Percentiles rank a stretch among this genome's conserved stretches.
phyloP scores from a whole-genome alignment of 1,140 invertebrate species.

The Trachymyrmex cornetzi region DNA sequence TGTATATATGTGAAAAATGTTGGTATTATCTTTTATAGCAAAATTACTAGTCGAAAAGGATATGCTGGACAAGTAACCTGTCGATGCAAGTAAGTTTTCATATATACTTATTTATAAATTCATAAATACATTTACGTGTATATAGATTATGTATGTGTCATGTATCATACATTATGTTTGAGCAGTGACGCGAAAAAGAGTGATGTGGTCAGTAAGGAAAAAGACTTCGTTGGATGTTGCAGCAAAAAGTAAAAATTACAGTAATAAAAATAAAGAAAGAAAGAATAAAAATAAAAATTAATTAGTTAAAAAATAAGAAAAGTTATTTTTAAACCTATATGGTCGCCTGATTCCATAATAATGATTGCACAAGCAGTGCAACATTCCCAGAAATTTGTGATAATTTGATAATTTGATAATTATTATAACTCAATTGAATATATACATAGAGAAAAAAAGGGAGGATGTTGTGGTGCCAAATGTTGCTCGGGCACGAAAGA shows the following conservation, averaged over 20 bases:
- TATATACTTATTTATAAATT: constrained; percentile 8
- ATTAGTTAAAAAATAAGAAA: neutral
- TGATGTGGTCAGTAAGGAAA: constrained; percentile 62
- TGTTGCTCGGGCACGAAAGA: constrained; percentile 75
- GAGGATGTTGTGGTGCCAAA: constrained; percentile 77
- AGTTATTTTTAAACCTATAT: constrained; percentile 68
- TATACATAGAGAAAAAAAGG: constrained; percentile 74
- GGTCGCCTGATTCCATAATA: constrained; percentile 55
- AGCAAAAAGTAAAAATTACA: constrained; percentile 72
- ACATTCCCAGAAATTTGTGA: neutral
- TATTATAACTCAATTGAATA: constrained; percentile 65
- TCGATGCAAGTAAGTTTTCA: constrained; percentile 75
- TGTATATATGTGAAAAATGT: constrained; percentile 1
- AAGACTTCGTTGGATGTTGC: constrained; percentile 74
- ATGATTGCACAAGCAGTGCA: neutral
- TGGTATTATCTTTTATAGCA: constrained; percentile 61
- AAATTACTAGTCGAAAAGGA: constrained; percentile 75
- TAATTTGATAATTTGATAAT: constrained; percentile 60
- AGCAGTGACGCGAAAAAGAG: constrained; percentile 72
- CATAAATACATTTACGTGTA: neutral
- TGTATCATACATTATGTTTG: constrained; percentile 19
- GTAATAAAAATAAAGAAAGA: too few species aligned
- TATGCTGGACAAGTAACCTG: constrained; percentile 79
- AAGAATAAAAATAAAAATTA: constrained; percentile 68
- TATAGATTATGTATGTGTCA: neutral